Evolutionary conservation across 2,113 vertebrate species (phyloP), one percentile per base, ranked within the genome.

Genomic region (Neopipo cinnamomea): DNA sequence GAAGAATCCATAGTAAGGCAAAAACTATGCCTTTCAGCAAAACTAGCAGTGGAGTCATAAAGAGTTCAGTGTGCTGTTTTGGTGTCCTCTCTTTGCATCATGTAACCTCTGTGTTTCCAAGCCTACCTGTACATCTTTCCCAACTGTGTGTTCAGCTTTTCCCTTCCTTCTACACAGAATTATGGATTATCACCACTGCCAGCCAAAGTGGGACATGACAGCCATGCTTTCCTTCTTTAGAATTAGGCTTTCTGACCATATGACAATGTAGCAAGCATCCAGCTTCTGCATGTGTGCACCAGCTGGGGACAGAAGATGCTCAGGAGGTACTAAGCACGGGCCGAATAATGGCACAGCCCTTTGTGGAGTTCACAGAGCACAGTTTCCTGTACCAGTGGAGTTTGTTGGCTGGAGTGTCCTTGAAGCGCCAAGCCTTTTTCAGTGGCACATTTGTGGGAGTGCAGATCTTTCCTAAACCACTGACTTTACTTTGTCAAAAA

Each of bases 351-450:
- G 41, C 49, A 17, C 49, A 49, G 58, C 42, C 42, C 37, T 80
- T 52, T 5, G 5, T 1, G 0, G 49, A 39, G 42, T 6, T 5
- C 67, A 7, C 0, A 1, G 39, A 50, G 31, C 4, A 0, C 22
- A 16, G 9, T 70, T 71, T 39, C 49, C 65, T 44, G 55, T 44
- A 14, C 30, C 39, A 8, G 5, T 66, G 53, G 46, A 58, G 35
- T 53, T 74, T 27, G 18, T 22, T 93, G 61, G 39, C 63, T 85
- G 87, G 73, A 78, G 35, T 33, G 52, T 52, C 35, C 41, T 30
- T 23, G 50, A 35, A 46, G 21, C 76, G 14, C 23, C 46, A 53
- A 52, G 20, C 22, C 11, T 71, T 83, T 73, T 46, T 18, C 3
- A 0, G 17, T 66, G 33, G 8, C 16, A 66, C 1, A 0, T 47